Evolutionary conservation across 1,140 invertebrate genomes (phyloP), one percentile per base, ranked within the genome.

Genomic region (Drosophila pandora): DNA sequence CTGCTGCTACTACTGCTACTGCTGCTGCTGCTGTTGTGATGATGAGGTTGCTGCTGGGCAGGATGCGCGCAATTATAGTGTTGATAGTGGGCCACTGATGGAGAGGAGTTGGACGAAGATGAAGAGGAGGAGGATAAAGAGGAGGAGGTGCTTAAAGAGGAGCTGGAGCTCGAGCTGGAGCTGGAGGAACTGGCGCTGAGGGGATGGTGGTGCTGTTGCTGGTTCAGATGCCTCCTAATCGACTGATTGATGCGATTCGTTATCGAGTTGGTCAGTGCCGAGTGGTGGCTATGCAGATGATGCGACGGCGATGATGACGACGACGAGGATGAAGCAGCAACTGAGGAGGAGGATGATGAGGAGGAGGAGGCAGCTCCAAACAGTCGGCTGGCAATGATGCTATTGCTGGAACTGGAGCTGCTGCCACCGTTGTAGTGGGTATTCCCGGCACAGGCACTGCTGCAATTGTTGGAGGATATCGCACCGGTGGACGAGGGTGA

Each of bases 161-260:
- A n/a, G n/a, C n/a, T n/a, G n/a, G n/a, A n/a, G n/a, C n/a, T n/a
- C n/a, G n/a, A n/a, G n/a, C n/a, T n/a, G n/a, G 75, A 68, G 17
- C 56, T 54, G 8, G 67, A 49, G 23, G 60, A 64, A 21, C 71
- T 61, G 22, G 70, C 63, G 61, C 70, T 80, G 53, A 69, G 72
- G 53, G 81, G 84, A 45, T 89, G 71, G 17, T 80, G 81, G 55
- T 85, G 80, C 49, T 90, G 89, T 60, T 91, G 89, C 70, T 90
- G 90, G 75, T 91, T 91, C 56, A 91, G 90, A 75, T 91, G 90
- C 53, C 90, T 67, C 60, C 90, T 64, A 68, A 91, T 91, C 25
- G 90, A 90, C 59, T 90, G 90, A 74, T 91, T 90, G 67, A 91
- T 91, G 69, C 90, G 90, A 79, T 91, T 90, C 32, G 90, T 91